Base-by-base conservation (phyloP, 92 coral and sea anemone species). In the Desmophyllum pertusum region DNA sequence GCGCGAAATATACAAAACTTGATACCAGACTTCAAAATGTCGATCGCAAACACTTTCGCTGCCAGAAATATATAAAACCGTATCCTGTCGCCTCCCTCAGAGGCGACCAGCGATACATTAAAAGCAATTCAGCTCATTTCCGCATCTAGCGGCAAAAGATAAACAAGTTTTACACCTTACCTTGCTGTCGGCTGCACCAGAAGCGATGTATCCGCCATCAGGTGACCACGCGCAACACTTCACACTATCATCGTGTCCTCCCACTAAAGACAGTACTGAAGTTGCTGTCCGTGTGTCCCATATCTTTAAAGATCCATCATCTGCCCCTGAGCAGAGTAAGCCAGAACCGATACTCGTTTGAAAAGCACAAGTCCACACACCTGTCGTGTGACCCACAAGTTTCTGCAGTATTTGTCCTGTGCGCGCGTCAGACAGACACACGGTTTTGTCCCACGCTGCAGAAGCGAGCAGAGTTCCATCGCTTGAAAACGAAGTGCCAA, bases 181-280 rank as follows among this genome's bases (percentile, higher is more conserved):
- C 98, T 89, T 97, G 73, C 93, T 86, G 70, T 97, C 99, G 0
- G 98, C 92, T 29, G 98, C 90, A 6, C 95, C 93, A 30, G 99
- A 97, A 18, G 91, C 99, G 70, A 97, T 85, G 71, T 97, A 97
- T 19, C 91, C 89, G 14, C 94, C 93, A 25, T 93, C 90, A 0
- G 93, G 89, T 21, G 98, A 94, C 99, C 99, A 97, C 3, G 97
- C 87, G 61, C 99, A 97, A 33, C 94, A 80, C 46, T 92, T 93
- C 3, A 97, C 90, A 30, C 97, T 87, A 53, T 97, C 99, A 57
- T 97, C 99, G 45, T 97, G 99, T 10, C 98, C 99, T 31, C 99
- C 99, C 10, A 97, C 94, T 9, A 94, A 85, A 36, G 95, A 89
- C 91, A 90, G 87, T 7, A 89, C 94, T 35, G 98, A 89, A 5